These are phyloP conservation scores for Diloba caeruleocephala DNA, from an alignment of 2,888 invertebrate genomes.

Conservation along the genomic window DNA sequence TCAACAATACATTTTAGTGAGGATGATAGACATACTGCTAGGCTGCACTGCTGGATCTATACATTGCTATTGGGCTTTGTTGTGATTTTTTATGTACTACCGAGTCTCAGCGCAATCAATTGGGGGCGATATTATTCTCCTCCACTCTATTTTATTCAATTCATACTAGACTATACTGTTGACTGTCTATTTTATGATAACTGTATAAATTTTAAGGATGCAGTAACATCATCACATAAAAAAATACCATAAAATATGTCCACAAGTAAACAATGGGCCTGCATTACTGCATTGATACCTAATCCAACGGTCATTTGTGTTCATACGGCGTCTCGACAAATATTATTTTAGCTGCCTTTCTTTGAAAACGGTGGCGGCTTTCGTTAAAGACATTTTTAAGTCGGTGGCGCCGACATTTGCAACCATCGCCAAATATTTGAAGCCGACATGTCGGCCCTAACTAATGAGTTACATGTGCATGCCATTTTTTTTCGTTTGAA, in stretches of 20 bases:
- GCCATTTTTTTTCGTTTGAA: constrained; percentile 63
- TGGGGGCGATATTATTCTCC: no score
- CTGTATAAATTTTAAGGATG: constrained; percentile 11
- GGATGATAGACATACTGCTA: no score
- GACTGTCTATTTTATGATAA: neutral
- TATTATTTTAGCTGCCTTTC: constrained; percentile 84
- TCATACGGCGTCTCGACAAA: constrained; percentile 80
- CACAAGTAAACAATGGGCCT: constrained; percentile 33
- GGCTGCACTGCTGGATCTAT: no score
- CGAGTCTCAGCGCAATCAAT: no score
- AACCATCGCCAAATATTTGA: constrained; percentile 84
- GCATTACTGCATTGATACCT: constrained; percentile 60
- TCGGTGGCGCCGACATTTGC: constrained; percentile 82
- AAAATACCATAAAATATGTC: constrained; percentile 15
- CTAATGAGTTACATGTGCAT: constrained; percentile 87
- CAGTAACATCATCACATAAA: constrained; percentile 18
- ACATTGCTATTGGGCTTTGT: no score
- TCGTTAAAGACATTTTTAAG: constrained; percentile 67
- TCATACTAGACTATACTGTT: no score
- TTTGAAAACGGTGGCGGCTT: constrained; percentile 67
- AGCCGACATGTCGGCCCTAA: constrained; percentile 68
- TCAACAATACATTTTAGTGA: no score
- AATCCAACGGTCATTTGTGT: constrained; percentile 87
- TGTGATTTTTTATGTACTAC: no score
- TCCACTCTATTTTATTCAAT: no score